These are phyloP conservation scores for Hippolais icterina DNA, from an alignment of 2,113 vertebrate species.

Conservation along the genomic window DNA sequence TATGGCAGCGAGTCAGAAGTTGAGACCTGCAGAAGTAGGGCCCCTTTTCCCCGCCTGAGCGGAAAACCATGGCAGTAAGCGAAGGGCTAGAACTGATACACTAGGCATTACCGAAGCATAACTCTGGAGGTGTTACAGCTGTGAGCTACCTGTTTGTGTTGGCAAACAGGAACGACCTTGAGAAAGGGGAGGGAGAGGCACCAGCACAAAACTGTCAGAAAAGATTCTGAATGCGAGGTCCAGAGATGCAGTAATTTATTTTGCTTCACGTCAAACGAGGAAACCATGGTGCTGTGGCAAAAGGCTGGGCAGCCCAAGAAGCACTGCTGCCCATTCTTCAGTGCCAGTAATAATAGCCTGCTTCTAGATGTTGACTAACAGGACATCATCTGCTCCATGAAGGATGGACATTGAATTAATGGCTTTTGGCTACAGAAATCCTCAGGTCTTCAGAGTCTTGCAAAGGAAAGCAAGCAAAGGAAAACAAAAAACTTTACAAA, in stretches of 20 bases:
- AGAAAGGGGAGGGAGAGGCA: neutral
- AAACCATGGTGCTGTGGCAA: accelerated
- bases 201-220: neutral
- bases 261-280: neutral
- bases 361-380: neutral
- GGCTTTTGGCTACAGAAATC: neutral
- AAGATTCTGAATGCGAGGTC: accelerated
- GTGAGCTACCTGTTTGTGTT: neutral
- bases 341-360: neutral
- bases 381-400: neutral
- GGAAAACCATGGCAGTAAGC: neutral
- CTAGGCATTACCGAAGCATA: neutral
- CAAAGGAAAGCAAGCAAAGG: neutral
- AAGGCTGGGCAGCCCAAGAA: neutral
- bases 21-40: neutral
- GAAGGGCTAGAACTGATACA: neutral
- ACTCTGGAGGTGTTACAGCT: neutral
- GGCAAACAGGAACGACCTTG: conserved; percentile 6
- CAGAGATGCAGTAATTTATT: neutral
- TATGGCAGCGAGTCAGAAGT: neutral
- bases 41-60: neutral
- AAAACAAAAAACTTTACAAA: neutral
- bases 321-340: neutral
- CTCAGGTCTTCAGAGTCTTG: neutral
- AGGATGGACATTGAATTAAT: neutral